Conservation (phyloP, 1,140 invertebrate species). For the Augochlora pura region DNA sequence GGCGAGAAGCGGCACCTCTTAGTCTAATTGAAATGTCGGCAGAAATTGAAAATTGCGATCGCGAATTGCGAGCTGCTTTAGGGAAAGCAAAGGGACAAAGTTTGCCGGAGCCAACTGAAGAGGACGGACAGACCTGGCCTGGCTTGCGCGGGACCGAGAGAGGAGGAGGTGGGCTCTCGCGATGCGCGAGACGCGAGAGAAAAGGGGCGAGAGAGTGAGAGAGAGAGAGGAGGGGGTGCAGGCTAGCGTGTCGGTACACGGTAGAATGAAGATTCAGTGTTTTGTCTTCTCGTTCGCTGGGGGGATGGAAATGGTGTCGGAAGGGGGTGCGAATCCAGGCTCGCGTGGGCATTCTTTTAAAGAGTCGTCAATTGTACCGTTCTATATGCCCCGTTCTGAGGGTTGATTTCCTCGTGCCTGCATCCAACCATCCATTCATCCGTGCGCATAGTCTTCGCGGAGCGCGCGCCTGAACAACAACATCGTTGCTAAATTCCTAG, state of each 20-base stretch:
- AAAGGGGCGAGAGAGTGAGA: conserved; percentile 46
- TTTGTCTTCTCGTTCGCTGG: conserved; percentile 72
- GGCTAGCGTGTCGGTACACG: conserved; percentile 70
- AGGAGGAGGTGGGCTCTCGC: conserved; percentile 23
- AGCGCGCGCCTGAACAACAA: conserved; percentile 63
- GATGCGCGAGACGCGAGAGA: conserved; percentile 36
- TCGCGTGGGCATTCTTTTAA: conserved; percentile 76
- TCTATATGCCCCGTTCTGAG: conserved; percentile 67
- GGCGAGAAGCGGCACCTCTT: conserved; percentile 76
- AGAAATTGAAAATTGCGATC: conserved; percentile 81
- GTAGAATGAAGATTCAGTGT: conserved; percentile 78
- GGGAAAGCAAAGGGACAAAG: conserved; percentile 53
- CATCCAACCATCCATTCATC: conserved; percentile 59
- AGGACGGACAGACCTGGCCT: conserved; percentile 47
- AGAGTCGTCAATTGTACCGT: conserved; percentile 78
- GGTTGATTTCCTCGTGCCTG: conserved; percentile 68
- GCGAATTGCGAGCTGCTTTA: conserved; percentile 80
- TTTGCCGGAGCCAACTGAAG: conserved; percentile 43
- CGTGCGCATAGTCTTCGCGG: conserved; percentile 48
- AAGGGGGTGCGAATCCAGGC: conserved; percentile 68
- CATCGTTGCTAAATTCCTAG: conserved; percentile 67
- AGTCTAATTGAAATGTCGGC: conserved; percentile 81
- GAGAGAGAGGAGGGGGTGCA: conserved; percentile 53
- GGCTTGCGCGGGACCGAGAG: conserved; percentile 40
- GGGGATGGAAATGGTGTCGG: conserved; percentile 54